Percentiles rank a stretch among this genome's conserved stretches.
Conservation (phyloP, 2,797 vertebrate genomes). For the Botia kubotai region DNA sequence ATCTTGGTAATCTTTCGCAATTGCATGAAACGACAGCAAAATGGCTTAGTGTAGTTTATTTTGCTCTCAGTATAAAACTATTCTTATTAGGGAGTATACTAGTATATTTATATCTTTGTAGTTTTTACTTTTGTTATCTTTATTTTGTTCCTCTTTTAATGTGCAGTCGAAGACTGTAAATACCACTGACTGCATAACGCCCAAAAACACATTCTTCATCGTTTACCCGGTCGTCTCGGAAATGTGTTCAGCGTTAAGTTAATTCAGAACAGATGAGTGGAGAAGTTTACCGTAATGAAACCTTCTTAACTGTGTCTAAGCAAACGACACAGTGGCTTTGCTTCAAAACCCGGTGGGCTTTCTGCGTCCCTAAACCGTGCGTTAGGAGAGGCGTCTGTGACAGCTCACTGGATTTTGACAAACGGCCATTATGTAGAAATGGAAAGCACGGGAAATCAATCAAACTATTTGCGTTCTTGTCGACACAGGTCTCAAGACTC, state of each 20-base stretch:
- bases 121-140: neutral
- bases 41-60: neutral
- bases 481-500: conserved; percentile 48
- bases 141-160: neutral
- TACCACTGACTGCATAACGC: neutral
- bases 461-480: conserved; percentile 50
- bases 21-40: conserved; percentile 1
- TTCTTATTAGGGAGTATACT: neutral
- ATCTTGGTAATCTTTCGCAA: neutral
- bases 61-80: neutral
- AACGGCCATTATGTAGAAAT: conserved; percentile 46
- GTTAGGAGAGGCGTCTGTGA: neutral
- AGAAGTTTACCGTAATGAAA: neutral
- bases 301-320: conserved; percentile 12
- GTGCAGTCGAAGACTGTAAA: neutral
- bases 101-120: accelerated
- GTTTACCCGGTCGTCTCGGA: neutral
- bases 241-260: neutral
- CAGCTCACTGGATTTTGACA: conserved; percentile 1
- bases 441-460: conserved; percentile 62
- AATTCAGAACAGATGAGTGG: conserved; percentile 51
- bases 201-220: neutral
- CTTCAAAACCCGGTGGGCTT: neutral
- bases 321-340: conserved; percentile 12
- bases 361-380: neutral